Base-by-base conservation (phyloP, 2,113 vertebrate species). In the Sorex araneus region DNA sequence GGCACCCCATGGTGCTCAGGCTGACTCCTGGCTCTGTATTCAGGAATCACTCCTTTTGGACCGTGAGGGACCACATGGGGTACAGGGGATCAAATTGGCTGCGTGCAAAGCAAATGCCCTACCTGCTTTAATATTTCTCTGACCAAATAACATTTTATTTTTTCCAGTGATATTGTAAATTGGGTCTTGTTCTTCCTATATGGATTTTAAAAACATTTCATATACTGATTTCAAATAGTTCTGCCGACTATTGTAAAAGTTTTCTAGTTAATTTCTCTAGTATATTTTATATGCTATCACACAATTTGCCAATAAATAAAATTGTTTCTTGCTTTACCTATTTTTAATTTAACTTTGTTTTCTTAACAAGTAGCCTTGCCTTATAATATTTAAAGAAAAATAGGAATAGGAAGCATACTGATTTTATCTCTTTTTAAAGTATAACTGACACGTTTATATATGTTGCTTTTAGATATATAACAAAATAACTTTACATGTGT, bases 331-430 rank as follows among this genome's bases (percentile, higher is more conserved):
- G 1, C 60, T 78, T 91, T 73, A 9, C 34, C 1, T 43, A 64
- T n/a, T 86, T 92, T 77, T 71, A 82, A 28, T 85, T 89, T 69
- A 43, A 67, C 30, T 40, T 40, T 81, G 78, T 86, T 83, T 3
- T 67, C 9, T 78, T 47, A 1, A 36, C 34, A 64, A 6, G 34
- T 80, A 66, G 6, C 43, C 36, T 28, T 73, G 30, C 28, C 34
- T 60, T 92, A 50, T 34, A 73, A 50, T 34, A 73, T 77, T 4
- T 78, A 40, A n/a, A 78, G 64, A 78, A 64, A 47, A 94, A 71
- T 78, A 67, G 36, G 57, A 74, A 69, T 9, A 36, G 27, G 23
- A 69, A 57, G n/a, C 7, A 43, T 57, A 19, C 23, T 43, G 6
- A 4, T 63, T 6, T 8, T 34, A 32, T 28, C 43, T 32, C 28